Base-by-base conservation (phyloP, 1,140 invertebrate genomes). In the Drosophila sproati region DNA sequence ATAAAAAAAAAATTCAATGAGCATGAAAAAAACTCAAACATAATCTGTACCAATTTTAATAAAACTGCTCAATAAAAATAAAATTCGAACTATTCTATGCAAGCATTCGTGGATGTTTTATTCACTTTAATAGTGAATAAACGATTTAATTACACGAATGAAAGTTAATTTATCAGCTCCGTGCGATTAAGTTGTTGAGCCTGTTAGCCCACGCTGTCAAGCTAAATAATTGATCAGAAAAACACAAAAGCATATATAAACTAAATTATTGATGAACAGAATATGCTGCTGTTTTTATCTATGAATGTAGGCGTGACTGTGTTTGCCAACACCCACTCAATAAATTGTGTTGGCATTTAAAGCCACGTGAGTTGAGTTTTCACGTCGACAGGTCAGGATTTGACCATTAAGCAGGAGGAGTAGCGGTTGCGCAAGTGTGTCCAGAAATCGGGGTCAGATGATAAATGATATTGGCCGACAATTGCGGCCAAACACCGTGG, bases 141-240 rank as follows among this genome's bases (percentile, higher is more conserved):
- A 20, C 20, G 20, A 20, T 20, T 20, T 20, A 20, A 20, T 20
- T 20, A 20, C 20, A 20, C 10, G 7, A 50, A 35, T 51, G 5
- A 29, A 31, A 48, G 43, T 12, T 12, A 12, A 35, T 35, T 66
- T 72, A 12, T 20, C 29, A 51, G 55, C 6, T 35, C 31, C 47
- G 31, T 56, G 55, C 73, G 73, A 86, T 86, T 82, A 82, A 87
- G 71, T 82, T 79, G 68, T 69, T 81, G 61, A 37, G 61, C 5
- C 41, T 43, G 28, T 43, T 56, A 12, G 35, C 37, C 29, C 54
- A 47, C 60, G 35, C 78, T 61, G 72, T 77, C 69, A 73, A 69
- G 77, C 69, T 41, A 86, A 87, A 87, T 86, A 82, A 87, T 87
- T 87, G 74, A 87, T 87, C 82, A 87, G 82, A 82, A 73, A 69